A percentile compares a stretch with the other conserved stretches of the same genome.
phyloP scores from a whole-genome alignment of 2,888 invertebrate species.

The Chaitophorus viminalis region DNA sequence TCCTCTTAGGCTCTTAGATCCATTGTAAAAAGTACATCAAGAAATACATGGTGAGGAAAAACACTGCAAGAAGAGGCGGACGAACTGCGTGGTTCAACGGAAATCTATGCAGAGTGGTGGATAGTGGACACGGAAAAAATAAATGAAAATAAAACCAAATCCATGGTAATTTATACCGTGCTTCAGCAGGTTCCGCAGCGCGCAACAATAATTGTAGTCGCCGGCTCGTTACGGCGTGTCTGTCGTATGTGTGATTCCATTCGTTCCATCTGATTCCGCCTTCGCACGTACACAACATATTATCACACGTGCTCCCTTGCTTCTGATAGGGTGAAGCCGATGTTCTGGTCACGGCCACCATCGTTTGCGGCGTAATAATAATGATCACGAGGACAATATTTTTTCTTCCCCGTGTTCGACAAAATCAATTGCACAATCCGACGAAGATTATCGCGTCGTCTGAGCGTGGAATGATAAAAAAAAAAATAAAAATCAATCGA shows the following conservation, averaged over 20 bases:
- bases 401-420: not conserved
- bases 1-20: no score
- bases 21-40: no score
- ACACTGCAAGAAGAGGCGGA: no score
- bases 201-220: slow-evolving; percentile 1
- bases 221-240: slow-evolving; percentile 32
- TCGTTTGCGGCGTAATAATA: not conserved
- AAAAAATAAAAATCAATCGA: no score
- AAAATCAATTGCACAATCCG: not conserved
- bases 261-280: not conserved
- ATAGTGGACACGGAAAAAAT: not conserved
- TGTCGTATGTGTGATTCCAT: not conserved
- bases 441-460: no score
- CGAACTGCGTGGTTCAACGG: no score
- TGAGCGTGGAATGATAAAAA: no score
- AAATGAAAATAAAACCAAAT: not conserved
- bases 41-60: no score
- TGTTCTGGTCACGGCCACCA: not conserved
- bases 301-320: no score
- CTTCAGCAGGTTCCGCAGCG: not conserved
- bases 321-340: not conserved
- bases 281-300: not conserved
- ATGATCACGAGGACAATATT: not conserved
- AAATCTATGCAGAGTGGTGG: no score
- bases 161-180: not conserved